Evolutionary conservation across 2,797 vertebrate genomes (phyloP), one percentile per base, ranked within the genome.

Genomic region (Parauchenoglanis punctatus): DNA sequence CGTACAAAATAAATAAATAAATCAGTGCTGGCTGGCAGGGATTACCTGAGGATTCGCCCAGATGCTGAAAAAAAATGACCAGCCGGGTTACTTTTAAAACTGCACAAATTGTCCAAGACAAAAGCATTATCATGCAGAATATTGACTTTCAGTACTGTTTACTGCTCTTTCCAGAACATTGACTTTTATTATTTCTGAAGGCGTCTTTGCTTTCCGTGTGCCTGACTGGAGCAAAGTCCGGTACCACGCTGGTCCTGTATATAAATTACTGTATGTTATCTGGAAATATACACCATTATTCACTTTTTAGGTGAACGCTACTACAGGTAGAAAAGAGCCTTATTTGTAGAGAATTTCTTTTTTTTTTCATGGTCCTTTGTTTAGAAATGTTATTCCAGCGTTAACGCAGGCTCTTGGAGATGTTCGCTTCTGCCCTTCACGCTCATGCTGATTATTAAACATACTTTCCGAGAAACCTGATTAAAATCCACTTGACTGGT

Each of bases 401-500:
- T 20, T 58, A 59, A 49, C 18, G 44, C 18, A 46, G 7, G 25
- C 13, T 49, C 25, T 31, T 67, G 25, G 18, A 67, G 46, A 25
- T 54, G 35, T 78, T 87, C n/a, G 3, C 20, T 31, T 68, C 58
- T 83, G 46, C 44, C 58, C 40, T 81, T 82, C 65, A 49, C 59
- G 77, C 5, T 40, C 20, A 83, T 76, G 80, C 78, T 87, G 70
- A 87, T 75, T 49, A 56, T 61, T 54, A 58, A 77, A 67, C 80
- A 15, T 54, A 12, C 46, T 81, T 65, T 65, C 58, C 11, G 76
- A 20, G 76, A 77, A 56, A 58, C 52, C 20, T 67, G 63, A 83
- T 68, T 75, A 85, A 88, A 81, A 63, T n/a, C 28, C 63, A 81
- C 87, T 75, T 44, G 77, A 75, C 67, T 77, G 61, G 23, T 65